These are phyloP conservation scores for Rhombomys opimus DNA, from an alignment of 2,113 vertebrate genomes.

Conservation along the genomic window DNA sequence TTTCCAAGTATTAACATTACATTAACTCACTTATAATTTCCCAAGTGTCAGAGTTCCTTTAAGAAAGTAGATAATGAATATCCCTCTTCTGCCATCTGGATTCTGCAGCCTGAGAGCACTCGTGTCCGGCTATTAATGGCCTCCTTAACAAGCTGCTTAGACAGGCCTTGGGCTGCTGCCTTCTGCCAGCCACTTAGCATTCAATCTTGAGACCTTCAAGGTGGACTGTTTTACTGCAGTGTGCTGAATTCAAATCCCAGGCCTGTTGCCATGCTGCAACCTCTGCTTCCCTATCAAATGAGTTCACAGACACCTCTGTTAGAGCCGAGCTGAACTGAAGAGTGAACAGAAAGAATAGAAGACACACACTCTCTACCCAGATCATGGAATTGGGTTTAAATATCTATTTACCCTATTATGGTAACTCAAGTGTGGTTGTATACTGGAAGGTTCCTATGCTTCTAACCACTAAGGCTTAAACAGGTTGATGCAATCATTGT, in stretches of 20 bases:
- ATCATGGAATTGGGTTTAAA: background rate
- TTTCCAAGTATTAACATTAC: conserved; percentile 71
- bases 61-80: conserved; percentile 68
- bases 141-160: conserved; percentile 57
- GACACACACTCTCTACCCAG: background rate
- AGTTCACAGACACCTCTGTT: background rate
- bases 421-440: background rate
- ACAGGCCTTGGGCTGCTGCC: background rate
- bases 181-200: background rate
- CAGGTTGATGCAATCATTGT: background rate
- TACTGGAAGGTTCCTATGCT: background rate
- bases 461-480: background rate
- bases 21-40: conserved; percentile 77
- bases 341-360: background rate
- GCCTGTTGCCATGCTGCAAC: background rate
- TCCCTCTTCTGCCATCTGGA: conserved; percentile 69
- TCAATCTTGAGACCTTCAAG: background rate
- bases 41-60: conserved; percentile 60
- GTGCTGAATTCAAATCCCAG: conserved; percentile 1
- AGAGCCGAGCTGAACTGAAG: background rate
- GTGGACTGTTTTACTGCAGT: background rate
- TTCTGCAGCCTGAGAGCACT: conserved; percentile 42
- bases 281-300: background rate
- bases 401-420: background rate
- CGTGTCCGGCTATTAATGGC: conserved; percentile 21